These are phyloP conservation scores for Myodes glareolus DNA, from an alignment of 2,113 vertebrate species.

Conservation along the genomic window DNA sequence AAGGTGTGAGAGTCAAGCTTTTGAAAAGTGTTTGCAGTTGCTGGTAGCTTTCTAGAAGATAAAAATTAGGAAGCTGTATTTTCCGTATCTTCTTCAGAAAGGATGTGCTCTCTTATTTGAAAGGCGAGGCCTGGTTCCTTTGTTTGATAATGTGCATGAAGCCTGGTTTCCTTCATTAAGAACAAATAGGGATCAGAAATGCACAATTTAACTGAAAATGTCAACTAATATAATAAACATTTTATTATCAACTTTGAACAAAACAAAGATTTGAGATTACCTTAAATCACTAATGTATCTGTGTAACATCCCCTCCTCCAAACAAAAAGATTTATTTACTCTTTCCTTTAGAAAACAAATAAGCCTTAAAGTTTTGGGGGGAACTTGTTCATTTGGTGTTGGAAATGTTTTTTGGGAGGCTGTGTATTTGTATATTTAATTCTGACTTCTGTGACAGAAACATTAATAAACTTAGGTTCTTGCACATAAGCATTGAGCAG, in stretches of 20 bases:
- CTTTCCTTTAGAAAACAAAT: neutral
- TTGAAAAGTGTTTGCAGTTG: conserved; percentile 59
- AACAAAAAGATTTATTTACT: conserved; percentile 37
- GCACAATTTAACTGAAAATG: conserved; percentile 34
- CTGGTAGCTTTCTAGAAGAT: conserved; percentile 78
- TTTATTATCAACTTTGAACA: conserved; percentile 15
- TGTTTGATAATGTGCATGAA: conserved; percentile 10
- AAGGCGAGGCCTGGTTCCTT: neutral
- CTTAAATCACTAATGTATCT: conserved; percentile 55
- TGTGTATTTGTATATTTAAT: conserved; percentile 6
- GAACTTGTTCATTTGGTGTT: neutral
- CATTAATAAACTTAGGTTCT: conserved; percentile 52
- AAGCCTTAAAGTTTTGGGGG: neutral
- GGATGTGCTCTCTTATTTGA: conserved; percentile 43
- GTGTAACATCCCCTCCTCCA: neutral
- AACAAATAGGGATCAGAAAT: conserved; percentile 20
- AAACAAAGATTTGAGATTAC: conserved; percentile 27
- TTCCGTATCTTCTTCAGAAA: conserved; percentile 58
- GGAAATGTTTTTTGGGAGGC: conserved; percentile 45
- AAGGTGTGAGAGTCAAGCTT: conserved; percentile 26
- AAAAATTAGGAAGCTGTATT: conserved; percentile 74
- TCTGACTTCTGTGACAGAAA: conserved; percentile 29
- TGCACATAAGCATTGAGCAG: conserved; percentile 54
- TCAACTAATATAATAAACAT: conserved; percentile 38
- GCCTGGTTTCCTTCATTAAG: conserved; percentile 38